Evolutionary conservation across 2,888 invertebrate species (phyloP), one percentile per base, ranked within the genome.

Genomic region (Geotrupes spiniger): DNA sequence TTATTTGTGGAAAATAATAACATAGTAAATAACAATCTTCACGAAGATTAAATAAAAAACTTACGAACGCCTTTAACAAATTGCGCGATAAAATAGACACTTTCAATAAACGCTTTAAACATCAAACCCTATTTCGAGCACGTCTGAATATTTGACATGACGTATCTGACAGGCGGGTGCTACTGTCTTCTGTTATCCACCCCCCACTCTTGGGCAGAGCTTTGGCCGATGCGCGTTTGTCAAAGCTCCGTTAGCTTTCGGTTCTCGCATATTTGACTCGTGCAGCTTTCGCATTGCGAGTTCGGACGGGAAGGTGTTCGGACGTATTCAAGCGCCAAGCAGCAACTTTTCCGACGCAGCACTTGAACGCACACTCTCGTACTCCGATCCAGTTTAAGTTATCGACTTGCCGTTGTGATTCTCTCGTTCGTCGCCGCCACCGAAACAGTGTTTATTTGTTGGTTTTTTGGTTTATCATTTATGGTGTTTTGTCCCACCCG

Each of bases 101-200:
- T 54, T 54, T 55, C 57, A 57, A 57, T 54, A 57, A 54, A 57
- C 57, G 55, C 54, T 56, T 57, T 53, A 53, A 54, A 54, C 53
- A 56, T 56, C 56, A 56, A 57, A 52, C 58, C 58, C 61, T 56
- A 59, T 58, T 63, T 63, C 60, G 49, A 55, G 49, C 56, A 51
- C 58, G 55, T 51, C 63, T 56, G 61, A 65, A 64, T 61, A 63
- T 63, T 64, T 63, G 63, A 64, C 60, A 57, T 64, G 66, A 63
- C 62, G 61, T 63, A 62, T 65, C 60, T 61, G 65, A 65, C 67
- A 64, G 65, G 63, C 62, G 64, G 63, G 63, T 60, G 61, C 62
- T 63, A 64, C 65, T 60, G 60, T 62, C 63, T 63, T 61, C 61
- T 63, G 59, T 61, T 60, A 62, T 58, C 52, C 58, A 57, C 63